Evolutionary conservation across 2,797 vertebrate species (phyloP).

Genomic region (Lepilemur septentrionalis): DNA sequence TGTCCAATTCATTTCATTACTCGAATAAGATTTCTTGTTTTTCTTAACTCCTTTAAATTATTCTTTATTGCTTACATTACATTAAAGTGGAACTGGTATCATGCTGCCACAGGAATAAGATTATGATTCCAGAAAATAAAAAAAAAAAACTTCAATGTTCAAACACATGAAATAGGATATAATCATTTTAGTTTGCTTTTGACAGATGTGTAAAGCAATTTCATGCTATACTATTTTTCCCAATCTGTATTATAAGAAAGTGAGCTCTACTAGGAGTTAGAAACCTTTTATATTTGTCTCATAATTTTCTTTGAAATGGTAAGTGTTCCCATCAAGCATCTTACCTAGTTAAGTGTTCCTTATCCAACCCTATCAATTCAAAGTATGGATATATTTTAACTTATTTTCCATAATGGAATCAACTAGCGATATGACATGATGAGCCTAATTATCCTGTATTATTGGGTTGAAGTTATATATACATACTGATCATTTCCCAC

Average conservation of each 20-base stretch:
- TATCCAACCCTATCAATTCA: background rate
- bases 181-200: constrained; percentile 75
- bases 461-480: background rate
- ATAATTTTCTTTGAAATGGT: constrained; percentile 35
- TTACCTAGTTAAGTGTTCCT: background rate
- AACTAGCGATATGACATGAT: background rate
- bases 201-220: constrained; percentile 80
- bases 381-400: background rate
- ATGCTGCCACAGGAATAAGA: constrained; percentile 71
- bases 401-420: background rate
- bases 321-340: background rate
- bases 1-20: constrained; percentile 34
- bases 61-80: constrained; percentile 63
- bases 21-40: constrained; percentile 36
- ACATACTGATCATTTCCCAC: background rate
- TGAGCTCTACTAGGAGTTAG: constrained; percentile 45
- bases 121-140: constrained; percentile 67
- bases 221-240: constrained; percentile 68
- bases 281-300: constrained; percentile 55
- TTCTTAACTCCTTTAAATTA: constrained; percentile 41
- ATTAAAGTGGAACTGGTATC: constrained; percentile 63
- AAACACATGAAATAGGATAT: constrained; percentile 74
- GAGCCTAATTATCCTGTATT: background rate
- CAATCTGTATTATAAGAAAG: constrained; percentile 36
- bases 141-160: constrained; percentile 67